Conservation (phyloP, 2,888 invertebrate species). For the Mycalesis mineus region DNA sequence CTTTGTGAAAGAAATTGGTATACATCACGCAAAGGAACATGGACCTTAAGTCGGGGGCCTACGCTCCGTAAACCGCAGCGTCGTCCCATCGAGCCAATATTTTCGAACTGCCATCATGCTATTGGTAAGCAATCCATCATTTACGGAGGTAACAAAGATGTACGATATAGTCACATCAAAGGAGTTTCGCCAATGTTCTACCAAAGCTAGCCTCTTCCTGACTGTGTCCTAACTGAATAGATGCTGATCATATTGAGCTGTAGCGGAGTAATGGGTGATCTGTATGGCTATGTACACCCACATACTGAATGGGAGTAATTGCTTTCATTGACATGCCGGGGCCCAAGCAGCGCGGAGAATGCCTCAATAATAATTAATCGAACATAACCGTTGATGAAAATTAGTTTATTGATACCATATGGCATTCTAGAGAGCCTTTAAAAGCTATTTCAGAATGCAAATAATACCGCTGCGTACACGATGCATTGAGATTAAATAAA, state of each 20-base stretch:
- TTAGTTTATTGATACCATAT: conserved; percentile 42
- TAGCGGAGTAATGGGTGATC: conserved; percentile 35
- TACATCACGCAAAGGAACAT: conserved; percentile 54
- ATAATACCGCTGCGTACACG: too few species aligned
- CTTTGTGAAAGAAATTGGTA: conserved; percentile 66
- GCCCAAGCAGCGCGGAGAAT: conserved; percentile 54
- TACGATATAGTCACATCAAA: conserved; percentile 38
- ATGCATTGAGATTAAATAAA: too few species aligned
- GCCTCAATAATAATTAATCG: conserved; percentile 69
- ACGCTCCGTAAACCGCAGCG: conserved; percentile 42
- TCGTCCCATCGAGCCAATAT: conserved; percentile 54
- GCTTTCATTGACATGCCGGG: conserved; percentile 69
- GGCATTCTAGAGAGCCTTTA: neutral
- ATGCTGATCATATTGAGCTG: conserved; percentile 43
- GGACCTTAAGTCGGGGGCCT: conserved; percentile 46
- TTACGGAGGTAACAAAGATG: conserved; percentile 56
- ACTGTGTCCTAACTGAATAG: conserved; percentile 38
- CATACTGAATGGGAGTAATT: conserved; percentile 58
- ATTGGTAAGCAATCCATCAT: conserved; percentile 70
- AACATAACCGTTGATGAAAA: conserved; percentile 54
- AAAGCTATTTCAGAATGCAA: too few species aligned
- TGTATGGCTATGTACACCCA: conserved; percentile 31
- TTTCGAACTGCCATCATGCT: conserved; percentile 57
- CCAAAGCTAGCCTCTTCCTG: conserved; percentile 28
- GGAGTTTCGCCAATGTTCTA: conserved; percentile 22